Conservation (phyloP, 2,797 vertebrate species). For the Sparus aurata region DNA sequence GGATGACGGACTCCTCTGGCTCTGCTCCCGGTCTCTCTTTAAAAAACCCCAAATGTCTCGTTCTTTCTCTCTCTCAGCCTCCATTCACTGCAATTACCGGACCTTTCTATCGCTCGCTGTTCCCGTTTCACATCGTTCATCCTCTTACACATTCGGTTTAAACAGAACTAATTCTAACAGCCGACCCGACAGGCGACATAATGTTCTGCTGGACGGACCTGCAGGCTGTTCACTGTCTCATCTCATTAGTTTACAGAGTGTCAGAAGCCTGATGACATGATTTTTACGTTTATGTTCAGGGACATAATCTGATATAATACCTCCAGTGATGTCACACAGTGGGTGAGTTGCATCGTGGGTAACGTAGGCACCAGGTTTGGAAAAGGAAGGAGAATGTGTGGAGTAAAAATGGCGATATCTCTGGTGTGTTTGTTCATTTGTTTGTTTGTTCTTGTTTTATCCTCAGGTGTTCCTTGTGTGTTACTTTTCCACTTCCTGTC, state of each 20-base stretch:
- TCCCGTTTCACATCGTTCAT: background rate
- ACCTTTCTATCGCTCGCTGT: background rate
- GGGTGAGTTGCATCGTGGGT: too few species aligned
- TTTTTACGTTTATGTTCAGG: too few species aligned
- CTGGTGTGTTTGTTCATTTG: too few species aligned
- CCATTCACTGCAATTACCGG: slow-evolving; percentile 14
- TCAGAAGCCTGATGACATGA: too few species aligned
- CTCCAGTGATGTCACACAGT: too few species aligned
- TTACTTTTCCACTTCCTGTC: too few species aligned
- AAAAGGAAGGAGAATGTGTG: too few species aligned
- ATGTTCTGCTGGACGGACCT: background rate
- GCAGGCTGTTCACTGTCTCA: background rate
- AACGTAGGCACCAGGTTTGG: too few species aligned
- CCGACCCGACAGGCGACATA: background rate
- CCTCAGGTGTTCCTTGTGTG: too few species aligned
- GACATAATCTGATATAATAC: too few species aligned
- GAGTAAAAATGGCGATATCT: too few species aligned
- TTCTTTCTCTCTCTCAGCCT: slow-evolving; percentile 8
- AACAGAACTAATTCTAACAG: background rate
- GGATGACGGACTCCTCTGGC: slow-evolving; percentile 30
- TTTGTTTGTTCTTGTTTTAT: too few species aligned
- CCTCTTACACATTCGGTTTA: background rate
- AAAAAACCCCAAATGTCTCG: slow-evolving; percentile 31
- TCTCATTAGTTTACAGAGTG: background rate
- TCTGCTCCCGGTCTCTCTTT: slow-evolving; percentile 34